Evolutionary conservation across 2,113 vertebrate genomes (phyloP).

Genomic region (Cynopterus brachyotis): DNA sequence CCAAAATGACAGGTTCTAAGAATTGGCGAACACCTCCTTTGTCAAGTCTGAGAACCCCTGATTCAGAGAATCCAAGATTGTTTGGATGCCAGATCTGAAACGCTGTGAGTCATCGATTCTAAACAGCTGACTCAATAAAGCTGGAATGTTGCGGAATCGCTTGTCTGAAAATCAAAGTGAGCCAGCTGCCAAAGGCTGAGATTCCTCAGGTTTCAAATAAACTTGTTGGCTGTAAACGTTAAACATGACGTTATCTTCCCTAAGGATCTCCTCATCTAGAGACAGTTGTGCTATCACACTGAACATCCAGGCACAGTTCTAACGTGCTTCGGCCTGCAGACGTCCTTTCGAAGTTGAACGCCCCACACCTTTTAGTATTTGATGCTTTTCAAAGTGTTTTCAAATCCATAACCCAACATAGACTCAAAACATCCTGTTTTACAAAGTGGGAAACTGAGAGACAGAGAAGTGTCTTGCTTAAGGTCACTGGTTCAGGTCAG

Average conservation of each 20-base stretch:
- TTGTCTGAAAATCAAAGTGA: constrained; percentile 35
- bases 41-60: neutral
- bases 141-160: neutral
- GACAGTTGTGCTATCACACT: neutral
- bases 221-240: neutral
- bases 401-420: neutral
- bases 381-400: neutral
- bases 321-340: neutral
- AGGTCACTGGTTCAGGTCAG: no score
- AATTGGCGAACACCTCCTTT: neutral
- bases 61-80: neutral
- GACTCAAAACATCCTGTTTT: neutral
- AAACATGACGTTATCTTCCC: neutral
- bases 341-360: neutral
- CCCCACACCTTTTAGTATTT: neutral
- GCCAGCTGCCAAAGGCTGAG: neutral
- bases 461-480: neutral
- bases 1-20: neutral
- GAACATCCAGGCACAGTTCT: neutral
- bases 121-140: constrained; percentile 1
- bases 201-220: constrained; percentile 46
- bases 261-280: neutral
- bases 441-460: neutral
- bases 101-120: constrained; percentile 6
- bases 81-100: neutral